A percentile compares a stretch with the other conserved stretches of the same genome.
These are phyloP conservation scores for Lepidocolaptes lacrymiger DNA, from an alignment of 2,797 vertebrate species.

Conservation along the genomic window DNA sequence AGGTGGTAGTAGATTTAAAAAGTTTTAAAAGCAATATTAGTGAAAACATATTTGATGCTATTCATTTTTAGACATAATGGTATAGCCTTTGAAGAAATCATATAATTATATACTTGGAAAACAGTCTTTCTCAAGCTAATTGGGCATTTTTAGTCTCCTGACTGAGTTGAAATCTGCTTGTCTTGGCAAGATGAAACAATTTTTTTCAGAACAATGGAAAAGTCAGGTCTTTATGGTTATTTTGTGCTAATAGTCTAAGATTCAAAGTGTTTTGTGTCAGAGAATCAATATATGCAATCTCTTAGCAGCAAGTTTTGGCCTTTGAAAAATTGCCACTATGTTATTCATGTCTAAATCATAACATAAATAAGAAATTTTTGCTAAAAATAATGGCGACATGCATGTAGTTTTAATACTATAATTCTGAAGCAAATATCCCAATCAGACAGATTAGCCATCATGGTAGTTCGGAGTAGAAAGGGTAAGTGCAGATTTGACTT, in stretches of 20 bases:
- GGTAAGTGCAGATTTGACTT: neutral
- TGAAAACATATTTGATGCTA: neutral
- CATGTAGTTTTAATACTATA: neutral
- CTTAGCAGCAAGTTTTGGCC: neutral
- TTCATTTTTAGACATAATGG: neutral
- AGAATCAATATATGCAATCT: slow-evolving; percentile 12
- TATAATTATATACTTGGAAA: neutral
- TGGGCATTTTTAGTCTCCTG: neutral
- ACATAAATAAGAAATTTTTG: neutral
- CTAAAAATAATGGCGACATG: neutral
- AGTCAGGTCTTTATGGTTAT: neutral
- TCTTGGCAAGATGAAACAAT: neutral
- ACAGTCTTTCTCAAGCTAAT: neutral
- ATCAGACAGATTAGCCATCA: neutral
- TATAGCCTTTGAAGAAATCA: neutral
- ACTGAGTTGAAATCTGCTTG: neutral
- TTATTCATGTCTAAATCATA: neutral
- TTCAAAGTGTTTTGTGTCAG: neutral
- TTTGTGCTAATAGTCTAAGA: neutral
- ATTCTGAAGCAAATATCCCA: neutral
- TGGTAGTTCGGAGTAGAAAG: neutral
- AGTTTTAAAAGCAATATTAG: neutral
- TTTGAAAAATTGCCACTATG: neutral
- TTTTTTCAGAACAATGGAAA: slow-evolving; percentile 8
- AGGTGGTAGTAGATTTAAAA: neutral